phyloP scores from a whole-genome alignment of 2,113 vertebrate species.

The Pseudopodoces humilis region DNA sequence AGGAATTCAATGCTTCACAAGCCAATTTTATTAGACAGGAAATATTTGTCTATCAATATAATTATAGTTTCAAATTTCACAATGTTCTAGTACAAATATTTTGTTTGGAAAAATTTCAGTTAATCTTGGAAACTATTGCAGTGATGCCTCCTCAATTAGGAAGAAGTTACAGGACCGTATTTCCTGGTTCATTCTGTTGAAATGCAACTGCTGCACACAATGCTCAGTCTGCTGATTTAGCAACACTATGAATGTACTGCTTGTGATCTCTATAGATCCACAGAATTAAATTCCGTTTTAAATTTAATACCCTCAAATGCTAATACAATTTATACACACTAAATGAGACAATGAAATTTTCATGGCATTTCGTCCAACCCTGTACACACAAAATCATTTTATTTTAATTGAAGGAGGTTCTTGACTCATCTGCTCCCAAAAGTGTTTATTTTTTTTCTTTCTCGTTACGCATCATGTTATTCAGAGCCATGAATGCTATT shows the following conservation, averaged over 20 bases:
- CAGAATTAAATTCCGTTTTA: not conserved
- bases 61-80: not conserved
- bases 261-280: not conserved
- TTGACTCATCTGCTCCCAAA: not conserved
- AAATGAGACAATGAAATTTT: not conserved
- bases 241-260: not conserved
- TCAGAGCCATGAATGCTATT: not conserved
- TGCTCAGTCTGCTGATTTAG: not conserved
- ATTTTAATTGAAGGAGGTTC: not conserved
- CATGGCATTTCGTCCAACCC: not conserved
- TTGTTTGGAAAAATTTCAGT: not conserved
- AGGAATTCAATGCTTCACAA: not conserved
- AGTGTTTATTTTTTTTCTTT: not conserved
- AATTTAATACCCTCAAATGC: not conserved
- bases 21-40: not conserved
- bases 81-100: slow-evolving; percentile 1
- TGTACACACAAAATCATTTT: not conserved
- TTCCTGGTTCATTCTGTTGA: not conserved
- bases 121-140: not conserved
- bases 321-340: not conserved
- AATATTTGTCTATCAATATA: not conserved
- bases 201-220: not conserved
- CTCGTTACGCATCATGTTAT: not conserved
- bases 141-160: not conserved
- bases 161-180: not conserved